These are phyloP conservation scores for Ciconia boyciana DNA, from an alignment of 2,113 vertebrate species.

Conservation along the genomic window DNA sequence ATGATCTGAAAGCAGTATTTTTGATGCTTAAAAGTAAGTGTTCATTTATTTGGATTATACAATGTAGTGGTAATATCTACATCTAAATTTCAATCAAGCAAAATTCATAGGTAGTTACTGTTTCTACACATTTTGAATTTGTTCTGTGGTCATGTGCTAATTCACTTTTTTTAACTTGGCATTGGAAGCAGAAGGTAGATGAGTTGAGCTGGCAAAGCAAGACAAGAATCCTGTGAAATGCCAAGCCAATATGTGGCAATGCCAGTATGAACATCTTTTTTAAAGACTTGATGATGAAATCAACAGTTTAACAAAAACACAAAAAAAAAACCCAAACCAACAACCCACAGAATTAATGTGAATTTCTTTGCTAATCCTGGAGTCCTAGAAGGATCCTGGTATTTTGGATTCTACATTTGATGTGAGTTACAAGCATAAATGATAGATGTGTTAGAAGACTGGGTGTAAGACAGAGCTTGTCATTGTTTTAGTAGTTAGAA, in stretches of 20 bases:
- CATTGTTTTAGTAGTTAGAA: background rate
- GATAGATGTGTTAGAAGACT: background rate
- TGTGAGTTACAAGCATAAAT: background rate
- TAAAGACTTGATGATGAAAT: background rate
- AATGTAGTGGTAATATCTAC: background rate
- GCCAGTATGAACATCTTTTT: background rate
- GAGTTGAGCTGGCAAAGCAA: background rate
- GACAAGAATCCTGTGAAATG: background rate
- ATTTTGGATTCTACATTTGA: background rate
- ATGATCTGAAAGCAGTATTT: background rate
- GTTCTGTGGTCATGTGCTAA: background rate
- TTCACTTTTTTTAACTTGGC: background rate
- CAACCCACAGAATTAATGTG: background rate
- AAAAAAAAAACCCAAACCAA: background rate
- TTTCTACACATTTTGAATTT: background rate
- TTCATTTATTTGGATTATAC: background rate
- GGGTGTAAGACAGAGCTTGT: background rate
- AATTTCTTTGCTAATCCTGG: background rate
- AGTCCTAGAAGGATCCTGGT: background rate
- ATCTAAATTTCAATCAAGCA: background rate
- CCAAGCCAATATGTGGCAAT: background rate
- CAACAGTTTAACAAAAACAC: background rate
- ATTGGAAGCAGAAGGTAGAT: background rate
- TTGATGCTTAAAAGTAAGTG: background rate
- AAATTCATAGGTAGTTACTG: background rate